Base-by-base conservation (phyloP, 2,888 invertebrate species). In the Cremastinae sp. region DNA sequence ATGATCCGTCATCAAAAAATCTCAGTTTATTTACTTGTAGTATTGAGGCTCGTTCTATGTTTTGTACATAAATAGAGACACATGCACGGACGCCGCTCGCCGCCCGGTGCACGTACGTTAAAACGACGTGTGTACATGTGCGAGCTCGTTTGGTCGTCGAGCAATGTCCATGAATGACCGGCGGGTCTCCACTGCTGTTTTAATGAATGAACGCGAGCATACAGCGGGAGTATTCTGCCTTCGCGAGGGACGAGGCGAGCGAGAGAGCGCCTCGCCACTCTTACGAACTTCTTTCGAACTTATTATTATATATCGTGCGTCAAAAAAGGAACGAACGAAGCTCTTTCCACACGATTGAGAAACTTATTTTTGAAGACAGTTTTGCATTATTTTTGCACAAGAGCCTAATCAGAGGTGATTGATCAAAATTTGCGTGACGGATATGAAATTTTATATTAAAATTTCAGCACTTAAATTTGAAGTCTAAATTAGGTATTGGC, bases 141-240 rank as follows among this genome's bases (percentile, higher is more conserved):
- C 12, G 66, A 28, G 28, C 28, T 55, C 53, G 43, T 55, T 66
- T 43, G 65, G 55, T 28, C 55, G 53, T 28, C 55, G 45, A 37
- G 28, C 47, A 51, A 62, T 43, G 64, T 47, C 66, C 62, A 66
- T 77, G 78, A 81, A 79, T 79, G 78, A 78, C 78, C 78, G 68
- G 65, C 74, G 73, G 74, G 73, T 79, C 74, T 69, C 59, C 28
- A 5, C 28, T 28, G 28, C 28, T 5, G 28, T 28, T 77, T 81
- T 78, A 81, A 81, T 80, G 81, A 79, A 80, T 59, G 79, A 79
- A 78, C 68, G 77, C 66, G 74, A 74, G 59, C 75, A 74, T 49
- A 59, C 72, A 53, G 64, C 74, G 73, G 47, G 64, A 43, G 51
- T 28, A 28, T 28, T 28, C 28, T 28, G 28, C 2, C 28, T 35